Base-by-base conservation (phyloP, 1,140 invertebrate genomes). In the Drosophila grimshawi region DNA sequence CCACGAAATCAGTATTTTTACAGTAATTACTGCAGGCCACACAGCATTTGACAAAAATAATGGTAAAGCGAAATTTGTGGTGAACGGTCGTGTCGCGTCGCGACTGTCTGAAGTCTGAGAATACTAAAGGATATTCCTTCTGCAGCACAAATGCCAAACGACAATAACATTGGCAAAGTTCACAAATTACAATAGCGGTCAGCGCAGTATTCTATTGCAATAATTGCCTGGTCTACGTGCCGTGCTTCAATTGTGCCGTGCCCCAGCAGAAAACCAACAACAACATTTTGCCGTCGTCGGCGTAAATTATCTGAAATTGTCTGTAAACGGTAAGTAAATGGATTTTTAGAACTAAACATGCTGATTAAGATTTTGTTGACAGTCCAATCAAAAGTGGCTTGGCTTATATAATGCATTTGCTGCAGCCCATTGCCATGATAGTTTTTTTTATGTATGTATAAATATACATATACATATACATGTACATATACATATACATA, bases 241-340 rank as follows among this genome's bases (percentile, higher is more conserved):
- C 7, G 27, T 43, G 33, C n/a, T 7, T 7, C 8, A 29, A 68
- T 11, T n/a, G 53, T 53, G 7, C 33, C 33, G 56, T 19, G 27
- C 2, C 10, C 27, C 51, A 57, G 7, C 32, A 35, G 27, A 67
- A 55, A 32, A n/a, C 5, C 3, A 60, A 48, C 41, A 49, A 41
- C 30, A 45, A 65, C 32, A 55, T 43, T 56, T 41, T 46, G 64
- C 49, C 56, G 29, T 61, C 41, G 29, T 61, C 51, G 59, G 65
- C 52, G 65, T 43, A 56, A 33, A 43, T 69, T 56, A 46, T 43
- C 37, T 41, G 27, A 61, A 68, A 37, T 51, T 51, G 19, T 62
- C 49, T 43, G 4, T 37, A 74, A 74, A 62, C 65, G 65, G 71
- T 69, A 62, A 62, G 71, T 74, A 62, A 56, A 27, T 48, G n/a